These are phyloP conservation scores for Peromyscus leucopus DNA, from an alignment of 2,113 vertebrate species.

Conservation along the genomic window DNA sequence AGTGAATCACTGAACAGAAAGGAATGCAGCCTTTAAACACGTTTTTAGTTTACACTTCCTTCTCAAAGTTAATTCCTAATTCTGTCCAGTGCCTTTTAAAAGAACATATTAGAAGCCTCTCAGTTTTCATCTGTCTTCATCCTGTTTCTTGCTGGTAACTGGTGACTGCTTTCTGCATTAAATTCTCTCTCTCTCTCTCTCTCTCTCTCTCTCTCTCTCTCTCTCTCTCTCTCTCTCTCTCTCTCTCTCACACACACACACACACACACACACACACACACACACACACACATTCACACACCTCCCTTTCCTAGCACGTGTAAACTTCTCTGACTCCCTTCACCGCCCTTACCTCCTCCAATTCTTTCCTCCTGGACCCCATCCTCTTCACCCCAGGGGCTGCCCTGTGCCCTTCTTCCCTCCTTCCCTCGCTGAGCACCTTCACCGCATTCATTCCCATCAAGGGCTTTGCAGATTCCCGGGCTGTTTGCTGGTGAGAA, in stretches of 20 bases:
- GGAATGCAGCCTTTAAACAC: no score
- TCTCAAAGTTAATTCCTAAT: neutral
- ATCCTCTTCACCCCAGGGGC: neutral
- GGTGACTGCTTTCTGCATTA: neutral
- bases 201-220: neutral
- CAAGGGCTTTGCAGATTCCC: slow-evolving; percentile 47
- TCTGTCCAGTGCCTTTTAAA: neutral
- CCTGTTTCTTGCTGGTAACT: neutral
- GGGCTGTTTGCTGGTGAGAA: slow-evolving; percentile 51
- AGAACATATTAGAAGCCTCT: neutral
- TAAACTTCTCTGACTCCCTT: neutral
- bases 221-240: neutral
- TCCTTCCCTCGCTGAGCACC: neutral
- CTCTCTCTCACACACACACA: neutral
- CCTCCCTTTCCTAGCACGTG: neutral
- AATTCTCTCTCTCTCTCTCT: neutral
- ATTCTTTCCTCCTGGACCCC: neutral
- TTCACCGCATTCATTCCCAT: neutral
- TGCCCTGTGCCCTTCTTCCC: neutral
- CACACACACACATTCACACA: neutral
- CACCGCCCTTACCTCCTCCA: neutral
- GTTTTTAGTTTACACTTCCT: neutral
- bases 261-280: neutral
- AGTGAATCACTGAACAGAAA: neutral
- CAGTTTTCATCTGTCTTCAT: neutral